Evolutionary conservation across 1,140 invertebrate genomes (phyloP), one percentile per base, ranked within the genome.

Genomic region (Drosophila subpulchrella): DNA sequence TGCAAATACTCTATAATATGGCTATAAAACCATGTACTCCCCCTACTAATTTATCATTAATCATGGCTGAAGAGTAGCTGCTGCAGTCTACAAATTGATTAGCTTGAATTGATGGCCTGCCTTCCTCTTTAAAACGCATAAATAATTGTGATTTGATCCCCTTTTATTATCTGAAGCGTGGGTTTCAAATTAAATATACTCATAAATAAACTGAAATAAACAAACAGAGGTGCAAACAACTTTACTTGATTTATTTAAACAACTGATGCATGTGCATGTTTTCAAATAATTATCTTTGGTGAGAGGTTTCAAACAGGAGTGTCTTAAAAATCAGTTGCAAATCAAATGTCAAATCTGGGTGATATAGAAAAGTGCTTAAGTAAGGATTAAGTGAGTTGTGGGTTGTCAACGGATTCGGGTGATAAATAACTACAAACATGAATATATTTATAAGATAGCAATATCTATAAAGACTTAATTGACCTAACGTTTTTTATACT

Each of bases 1-100:
- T 85, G 78, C 81, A 85, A 70, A 81, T 50, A 55, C 55, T 55
- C 24, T 17, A 5, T 17, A 42, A 48, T 36, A 12, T 34, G 10
- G 34, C 20, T 46, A 70, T 75, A 56, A 60, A 13, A 44, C 10
- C 30, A 51, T 51, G 48, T 34, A 53, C 48, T 76, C 54, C 70
- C 68, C 82, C 53, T 50, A 30, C 7, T 10, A 24, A 12, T 13
- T 13, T 15, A 59, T 66, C 75, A 88, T 88, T 83, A 86, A 88
- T 86, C 84, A 88, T 83, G 34, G 50, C 47, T 5, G 15, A 47
- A 54, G 44, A 57, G 48, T 62, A 54, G 51, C 48, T 58, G 44
- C 36, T 62, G 74, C 47, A 75, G 30, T 47, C 27, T 20, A n/a
- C 17, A 71, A 71, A 47, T 48, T 32, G 67, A 71, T 71, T 70